A percentile compares a stretch with the other conserved stretches of the same genome.
phyloP scores from a whole-genome alignment of 1,140 invertebrate genomes.

The Lepidotrigona ventralis region DNA sequence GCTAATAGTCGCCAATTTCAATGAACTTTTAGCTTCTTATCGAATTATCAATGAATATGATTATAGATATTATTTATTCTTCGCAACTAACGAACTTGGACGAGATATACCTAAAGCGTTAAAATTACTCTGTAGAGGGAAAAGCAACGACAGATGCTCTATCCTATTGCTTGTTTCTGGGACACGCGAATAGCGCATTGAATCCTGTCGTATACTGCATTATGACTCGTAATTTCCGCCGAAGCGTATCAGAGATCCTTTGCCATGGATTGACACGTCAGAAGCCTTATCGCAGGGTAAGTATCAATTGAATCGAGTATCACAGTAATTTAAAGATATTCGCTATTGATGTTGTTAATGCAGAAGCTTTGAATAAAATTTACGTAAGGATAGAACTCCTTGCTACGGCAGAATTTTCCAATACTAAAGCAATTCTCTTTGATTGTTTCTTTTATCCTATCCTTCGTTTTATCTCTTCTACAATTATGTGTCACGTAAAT shows the following conservation, averaged over 20 bases:
- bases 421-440: not conserved
- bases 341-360: not conserved
- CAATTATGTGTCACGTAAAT: not conserved
- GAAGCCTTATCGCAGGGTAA: constrained; percentile 59
- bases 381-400: too few species aligned
- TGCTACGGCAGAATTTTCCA: not conserved
- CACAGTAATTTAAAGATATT: not conserved
- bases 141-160: constrained; percentile 64
- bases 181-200: constrained; percentile 91
- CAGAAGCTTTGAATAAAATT: not conserved
- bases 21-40: not conserved
- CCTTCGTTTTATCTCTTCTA: not conserved
- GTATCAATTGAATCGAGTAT: not conserved
- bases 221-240: constrained; percentile 92
- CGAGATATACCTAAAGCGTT: not conserved
- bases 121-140: constrained; percentile 61
- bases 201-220: constrained; percentile 95
- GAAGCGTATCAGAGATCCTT: constrained; percentile 83
- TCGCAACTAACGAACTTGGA: not conserved
- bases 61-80: too few species aligned
- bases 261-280: constrained; percentile 60
- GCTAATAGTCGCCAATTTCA: not conserved
- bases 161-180: constrained; percentile 80
- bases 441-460: not conserved
- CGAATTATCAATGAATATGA: not conserved